phyloP scores from a whole-genome alignment of 2,888 invertebrate species.

The Dryocosmus kuriphilus region DNA sequence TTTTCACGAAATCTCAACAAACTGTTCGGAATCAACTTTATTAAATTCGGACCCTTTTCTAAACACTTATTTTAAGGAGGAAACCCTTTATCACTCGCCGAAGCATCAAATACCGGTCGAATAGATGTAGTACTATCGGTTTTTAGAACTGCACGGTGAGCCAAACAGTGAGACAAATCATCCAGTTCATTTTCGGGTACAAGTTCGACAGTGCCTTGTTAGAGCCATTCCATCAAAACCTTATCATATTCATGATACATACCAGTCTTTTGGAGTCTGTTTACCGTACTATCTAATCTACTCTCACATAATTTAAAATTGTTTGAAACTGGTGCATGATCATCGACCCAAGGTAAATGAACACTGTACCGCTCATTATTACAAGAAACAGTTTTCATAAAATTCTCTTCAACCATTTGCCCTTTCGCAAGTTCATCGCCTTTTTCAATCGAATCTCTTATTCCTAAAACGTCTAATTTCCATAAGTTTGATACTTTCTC shows the following conservation, averaged over 20 bases:
- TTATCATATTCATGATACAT: too few relatives aligned
- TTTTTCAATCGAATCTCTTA: conserved; percentile 60
- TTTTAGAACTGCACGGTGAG: conserved; percentile 61
- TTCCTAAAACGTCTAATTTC: conserved; percentile 62
- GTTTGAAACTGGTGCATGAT: too few relatives aligned
- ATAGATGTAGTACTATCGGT: conserved; percentile 54
- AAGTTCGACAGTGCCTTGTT: too few relatives aligned
- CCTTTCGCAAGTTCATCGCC: conserved; percentile 49
- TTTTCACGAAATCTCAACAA: conserved; percentile 49
- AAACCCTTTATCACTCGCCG: conserved; percentile 52
- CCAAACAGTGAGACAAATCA: conserved; percentile 49
- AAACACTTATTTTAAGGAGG: conserved; percentile 57
- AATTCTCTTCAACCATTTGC: conserved; percentile 53
- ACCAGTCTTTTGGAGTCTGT: conserved; percentile 48
- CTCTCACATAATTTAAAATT: too few relatives aligned
- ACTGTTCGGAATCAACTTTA: too few relatives aligned
- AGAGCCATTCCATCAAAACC: too few relatives aligned
- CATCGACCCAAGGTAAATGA: too few relatives aligned
- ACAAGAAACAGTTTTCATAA: too few relatives aligned
- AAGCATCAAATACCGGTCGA: conserved; percentile 59
- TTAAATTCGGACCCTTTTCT: too few relatives aligned
- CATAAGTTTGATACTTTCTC: conserved; percentile 59
- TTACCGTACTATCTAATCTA: conserved; percentile 61
- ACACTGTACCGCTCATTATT: too few relatives aligned
- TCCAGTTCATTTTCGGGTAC: conserved; percentile 5